Evolutionary conservation across 64 coral and sea anemone species (phyloP).

Genomic region (Astreopora myriophthalma): DNA sequence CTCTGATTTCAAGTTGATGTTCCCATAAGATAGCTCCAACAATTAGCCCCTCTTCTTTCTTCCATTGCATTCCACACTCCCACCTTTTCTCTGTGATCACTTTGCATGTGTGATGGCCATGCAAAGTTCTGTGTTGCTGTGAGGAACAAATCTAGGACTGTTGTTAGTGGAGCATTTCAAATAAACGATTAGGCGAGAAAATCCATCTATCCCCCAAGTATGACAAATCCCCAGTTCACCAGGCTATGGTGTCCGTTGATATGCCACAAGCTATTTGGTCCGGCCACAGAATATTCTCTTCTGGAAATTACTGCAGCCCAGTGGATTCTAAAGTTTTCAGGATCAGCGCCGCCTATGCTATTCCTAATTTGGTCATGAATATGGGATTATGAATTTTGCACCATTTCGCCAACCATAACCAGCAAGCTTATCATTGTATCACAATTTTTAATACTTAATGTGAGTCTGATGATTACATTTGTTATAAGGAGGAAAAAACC

Average conservation of each 20-base stretch:
- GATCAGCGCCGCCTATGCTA: slow-evolving; percentile 4
- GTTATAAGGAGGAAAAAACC: too few species aligned
- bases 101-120: slow-evolving; percentile 40
- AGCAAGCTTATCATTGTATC: too few species aligned
- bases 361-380: background rate
- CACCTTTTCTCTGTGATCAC: slow-evolving; percentile 34
- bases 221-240: slow-evolving; percentile 42
- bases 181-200: slow-evolving; percentile 31
- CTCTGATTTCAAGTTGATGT: slow-evolving; percentile 48
- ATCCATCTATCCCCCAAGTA: slow-evolving; percentile 50
- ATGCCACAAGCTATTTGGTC: slow-evolving; percentile 57
- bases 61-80: slow-evolving; percentile 10
- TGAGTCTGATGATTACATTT: too few species aligned
- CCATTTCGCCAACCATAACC: too few species aligned
- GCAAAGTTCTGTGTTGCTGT: background rate
- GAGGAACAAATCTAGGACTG: slow-evolving; percentile 23
- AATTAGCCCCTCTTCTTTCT: slow-evolving; percentile 31
- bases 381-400: background rate
- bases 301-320: background rate
- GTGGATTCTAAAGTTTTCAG: background rate
- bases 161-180: slow-evolving; percentile 25
- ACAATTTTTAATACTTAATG: too few species aligned
- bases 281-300: background rate
- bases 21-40: slow-evolving; percentile 42
- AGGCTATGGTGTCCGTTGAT: slow-evolving; percentile 42